These are phyloP conservation scores for Benitochromis conjunctus DNA, from an alignment of 2,113 vertebrate species.

Conservation along the genomic window DNA sequence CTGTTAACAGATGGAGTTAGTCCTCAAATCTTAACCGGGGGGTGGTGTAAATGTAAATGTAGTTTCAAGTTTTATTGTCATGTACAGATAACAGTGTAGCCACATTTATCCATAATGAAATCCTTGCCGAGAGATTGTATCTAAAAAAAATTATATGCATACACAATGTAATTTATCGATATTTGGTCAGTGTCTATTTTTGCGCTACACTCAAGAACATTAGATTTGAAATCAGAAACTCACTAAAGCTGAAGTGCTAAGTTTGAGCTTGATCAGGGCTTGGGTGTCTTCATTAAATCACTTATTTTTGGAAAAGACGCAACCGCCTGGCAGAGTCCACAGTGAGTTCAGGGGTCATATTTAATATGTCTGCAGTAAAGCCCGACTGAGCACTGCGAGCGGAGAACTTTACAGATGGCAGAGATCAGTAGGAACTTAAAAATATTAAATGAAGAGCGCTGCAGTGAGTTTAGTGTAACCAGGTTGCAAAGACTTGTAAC, in stretches of 20 bases:
- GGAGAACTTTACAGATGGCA: background rate
- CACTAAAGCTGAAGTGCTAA: background rate
- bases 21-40: slow-evolving; percentile 7
- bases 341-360: background rate
- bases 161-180: background rate
- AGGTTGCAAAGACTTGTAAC: background rate
- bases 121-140: background rate
- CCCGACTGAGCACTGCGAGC: background rate
- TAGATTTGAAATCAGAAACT: background rate
- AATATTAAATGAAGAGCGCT: background rate
- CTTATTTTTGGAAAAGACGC: background rate
- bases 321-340: background rate
- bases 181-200: background rate
- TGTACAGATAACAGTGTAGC: too few relatives aligned
- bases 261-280: background rate
- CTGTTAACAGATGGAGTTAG: slow-evolving; percentile 8
- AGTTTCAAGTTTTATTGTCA: too few relatives aligned
- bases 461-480: background rate
- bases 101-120: too few relatives aligned
- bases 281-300: background rate
- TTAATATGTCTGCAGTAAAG: background rate
- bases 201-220: background rate
- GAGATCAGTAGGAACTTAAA: background rate
- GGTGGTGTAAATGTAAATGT: background rate
- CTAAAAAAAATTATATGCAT: background rate